phyloP scores from a whole-genome alignment of 2,888 invertebrate genomes.

The Aspidiotus rigidus region DNA sequence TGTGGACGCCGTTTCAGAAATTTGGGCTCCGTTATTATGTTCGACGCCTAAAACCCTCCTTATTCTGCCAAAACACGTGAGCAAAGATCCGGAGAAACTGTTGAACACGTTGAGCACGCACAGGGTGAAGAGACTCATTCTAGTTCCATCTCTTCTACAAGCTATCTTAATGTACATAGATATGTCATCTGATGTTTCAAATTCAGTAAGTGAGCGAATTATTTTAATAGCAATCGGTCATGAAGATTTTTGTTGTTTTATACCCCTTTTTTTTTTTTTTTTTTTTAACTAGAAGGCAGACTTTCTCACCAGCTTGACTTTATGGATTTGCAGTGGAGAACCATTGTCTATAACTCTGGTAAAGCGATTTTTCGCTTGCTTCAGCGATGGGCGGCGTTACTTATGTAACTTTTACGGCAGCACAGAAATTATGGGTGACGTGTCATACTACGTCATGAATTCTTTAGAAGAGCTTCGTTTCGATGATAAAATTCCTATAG shows the following conservation, averaged over 20 bases:
- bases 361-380: constrained; percentile 64
- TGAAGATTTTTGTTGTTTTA: too few relatives aligned
- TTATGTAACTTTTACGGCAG: constrained; percentile 85
- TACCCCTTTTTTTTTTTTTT: background rate
- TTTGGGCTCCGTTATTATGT: constrained; percentile 74
- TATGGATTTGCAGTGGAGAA: constrained; percentile 85
- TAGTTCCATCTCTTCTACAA: constrained; percentile 74
- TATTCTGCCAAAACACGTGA: constrained; percentile 62
- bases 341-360: constrained; percentile 62
- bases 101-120: constrained; percentile 59
- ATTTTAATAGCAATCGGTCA: too few relatives aligned
- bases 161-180: constrained; percentile 60
- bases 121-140: constrained; percentile 62
- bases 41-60: constrained; percentile 56
- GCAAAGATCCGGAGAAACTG: constrained; percentile 68
- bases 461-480: constrained; percentile 52
- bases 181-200: constrained; percentile 24
- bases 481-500: constrained; percentile 66
- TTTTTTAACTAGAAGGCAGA: constrained; percentile 12
- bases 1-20: constrained; percentile 79
- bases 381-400: constrained; percentile 49
- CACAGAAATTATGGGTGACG: constrained; percentile 86
- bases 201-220: too few relatives aligned
- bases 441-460: constrained; percentile 64
- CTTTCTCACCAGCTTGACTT: constrained; percentile 51